Evolutionary conservation across 1,140 invertebrate genomes (phyloP).

Genomic region (Drosophila eugracilis): DNA sequence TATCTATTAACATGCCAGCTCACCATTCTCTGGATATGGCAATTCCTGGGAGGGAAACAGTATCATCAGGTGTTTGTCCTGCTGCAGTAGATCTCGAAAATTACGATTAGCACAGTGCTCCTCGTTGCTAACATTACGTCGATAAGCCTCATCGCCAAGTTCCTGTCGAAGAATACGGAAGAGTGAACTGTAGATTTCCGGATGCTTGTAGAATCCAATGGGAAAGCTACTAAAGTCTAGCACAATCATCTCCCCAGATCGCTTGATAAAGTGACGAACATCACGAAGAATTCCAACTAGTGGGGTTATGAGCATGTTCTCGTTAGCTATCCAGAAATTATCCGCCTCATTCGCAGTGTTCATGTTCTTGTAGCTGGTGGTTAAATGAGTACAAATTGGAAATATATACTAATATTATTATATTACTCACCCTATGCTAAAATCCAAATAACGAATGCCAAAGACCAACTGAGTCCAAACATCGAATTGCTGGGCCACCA

Average conservation of each 20-base stretch:
- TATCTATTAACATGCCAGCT: not conserved
- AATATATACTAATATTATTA: not conserved
- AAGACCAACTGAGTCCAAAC: slow-evolving; percentile 92
- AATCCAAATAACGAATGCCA: slow-evolving; percentile 92
- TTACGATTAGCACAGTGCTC: slow-evolving; percentile 65
- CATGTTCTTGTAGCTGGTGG: slow-evolving; percentile 31
- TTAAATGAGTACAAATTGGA: not conserved
- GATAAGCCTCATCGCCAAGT: slow-evolving; percentile 64
- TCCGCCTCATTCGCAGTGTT: slow-evolving; percentile 40
- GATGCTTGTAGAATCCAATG: slow-evolving; percentile 80
- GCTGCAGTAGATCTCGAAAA: slow-evolving; percentile 47
- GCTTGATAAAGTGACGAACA: slow-evolving; percentile 86
- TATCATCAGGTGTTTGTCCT: slow-evolving; percentile 51
- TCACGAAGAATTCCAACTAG: slow-evolving; percentile 85
- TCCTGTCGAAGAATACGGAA: slow-evolving; percentile 59
- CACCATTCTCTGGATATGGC: slow-evolving; percentile 72
- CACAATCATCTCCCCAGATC: slow-evolving; percentile 87
- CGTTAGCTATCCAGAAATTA: slow-evolving; percentile 88
- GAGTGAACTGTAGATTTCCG: slow-evolving; percentile 66
- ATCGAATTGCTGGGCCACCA: slow-evolving; percentile 89
- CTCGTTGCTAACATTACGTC: slow-evolving; percentile 37
- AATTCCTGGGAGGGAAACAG: slow-evolving; percentile 73
- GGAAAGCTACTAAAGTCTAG: slow-evolving; percentile 86
- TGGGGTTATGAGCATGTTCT: slow-evolving; percentile 86
- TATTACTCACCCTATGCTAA: slow-evolving; percentile 88